phyloP scores from a whole-genome alignment of 2,113 vertebrate genomes.

The Ptilonorhynchus violaceus region DNA sequence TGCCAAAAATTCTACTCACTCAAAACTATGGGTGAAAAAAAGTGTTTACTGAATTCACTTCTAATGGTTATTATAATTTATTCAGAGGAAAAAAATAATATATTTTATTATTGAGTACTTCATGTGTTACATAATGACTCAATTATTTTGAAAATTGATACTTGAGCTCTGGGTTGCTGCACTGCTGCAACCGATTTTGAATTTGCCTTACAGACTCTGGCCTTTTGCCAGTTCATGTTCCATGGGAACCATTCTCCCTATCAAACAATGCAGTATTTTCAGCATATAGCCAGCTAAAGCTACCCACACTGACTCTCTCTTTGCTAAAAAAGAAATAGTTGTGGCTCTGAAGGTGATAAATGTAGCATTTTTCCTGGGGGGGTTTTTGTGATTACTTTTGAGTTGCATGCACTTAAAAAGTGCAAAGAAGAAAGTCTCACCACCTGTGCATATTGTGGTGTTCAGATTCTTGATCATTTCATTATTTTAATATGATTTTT shows the following conservation, averaged over 20 bases:
- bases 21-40: slow-evolving; percentile 3
- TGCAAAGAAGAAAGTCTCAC: not conserved
- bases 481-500: not conserved
- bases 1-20: slow-evolving; percentile 47
- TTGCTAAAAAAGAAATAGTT: not conserved
- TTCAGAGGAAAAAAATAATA: not conserved
- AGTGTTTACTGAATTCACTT: not conserved
- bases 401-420: not conserved
- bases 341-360: not conserved
- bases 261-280: not conserved
- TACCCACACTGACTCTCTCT: not conserved
- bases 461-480: not conserved
- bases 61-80: not conserved
- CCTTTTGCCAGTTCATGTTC: not conserved
- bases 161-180: not conserved
- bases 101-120: not conserved
- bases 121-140: not conserved
- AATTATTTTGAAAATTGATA: slow-evolving; percentile 18
- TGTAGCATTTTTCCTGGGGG: not conserved
- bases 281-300: not conserved
- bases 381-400: not conserved
- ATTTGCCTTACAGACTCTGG: not conserved
- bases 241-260: not conserved
- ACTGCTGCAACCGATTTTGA: not conserved
- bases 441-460: not conserved